Evolutionary conservation across 2,797 vertebrate genomes (phyloP).

Genomic region (Cossypha niveicapilla): DNA sequence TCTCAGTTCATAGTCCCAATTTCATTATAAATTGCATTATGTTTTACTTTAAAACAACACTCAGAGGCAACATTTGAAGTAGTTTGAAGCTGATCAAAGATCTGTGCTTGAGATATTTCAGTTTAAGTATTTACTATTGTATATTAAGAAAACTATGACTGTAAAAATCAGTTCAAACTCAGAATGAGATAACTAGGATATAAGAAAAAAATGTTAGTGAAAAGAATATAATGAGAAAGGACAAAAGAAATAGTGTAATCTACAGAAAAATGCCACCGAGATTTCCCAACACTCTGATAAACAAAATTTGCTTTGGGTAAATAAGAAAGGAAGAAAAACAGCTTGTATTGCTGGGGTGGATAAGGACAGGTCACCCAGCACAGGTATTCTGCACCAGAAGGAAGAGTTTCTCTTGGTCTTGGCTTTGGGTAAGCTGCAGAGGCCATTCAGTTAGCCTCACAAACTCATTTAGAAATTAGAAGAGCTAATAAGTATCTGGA

Average conservation of each 20-base stretch:
- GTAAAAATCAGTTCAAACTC: background rate
- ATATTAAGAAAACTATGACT: background rate
- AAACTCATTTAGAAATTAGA: background rate
- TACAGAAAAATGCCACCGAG: background rate
- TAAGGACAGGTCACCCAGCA: background rate
- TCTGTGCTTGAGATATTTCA: background rate
- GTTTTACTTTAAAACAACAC: background rate
- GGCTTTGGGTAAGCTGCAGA: background rate
- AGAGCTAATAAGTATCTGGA: background rate
- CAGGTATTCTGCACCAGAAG: background rate
- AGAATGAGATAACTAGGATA: background rate
- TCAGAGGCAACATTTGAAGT: background rate
- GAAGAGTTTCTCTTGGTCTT: background rate
- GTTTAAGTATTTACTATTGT: background rate
- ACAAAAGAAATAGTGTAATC: background rate
- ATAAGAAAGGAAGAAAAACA: background rate
- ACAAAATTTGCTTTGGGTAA: background rate
- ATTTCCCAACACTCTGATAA: background rate
- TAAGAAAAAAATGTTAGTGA: background rate
- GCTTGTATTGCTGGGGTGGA: background rate
- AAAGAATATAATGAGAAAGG: background rate
- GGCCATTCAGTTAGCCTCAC: background rate
- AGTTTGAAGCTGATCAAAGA: background rate
- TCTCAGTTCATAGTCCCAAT: background rate
- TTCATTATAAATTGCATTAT: background rate